Conservation (phyloP, 2,888 invertebrate species). For the Pegoplata infirma region DNA sequence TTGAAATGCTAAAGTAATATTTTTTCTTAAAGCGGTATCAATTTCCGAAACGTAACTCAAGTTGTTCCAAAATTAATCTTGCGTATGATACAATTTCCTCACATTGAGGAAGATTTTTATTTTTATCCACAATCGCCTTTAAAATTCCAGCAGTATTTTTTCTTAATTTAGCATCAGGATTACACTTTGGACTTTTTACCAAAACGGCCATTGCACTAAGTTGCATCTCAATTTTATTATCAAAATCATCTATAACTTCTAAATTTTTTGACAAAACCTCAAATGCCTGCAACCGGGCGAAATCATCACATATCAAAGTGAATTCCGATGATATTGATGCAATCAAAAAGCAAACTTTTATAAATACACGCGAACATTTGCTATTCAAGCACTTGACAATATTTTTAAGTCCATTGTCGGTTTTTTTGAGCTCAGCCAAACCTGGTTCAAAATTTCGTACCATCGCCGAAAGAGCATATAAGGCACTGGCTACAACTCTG, state of each 20-base stretch:
- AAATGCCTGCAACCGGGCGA: constrained; percentile 64
- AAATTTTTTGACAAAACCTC: constrained; percentile 61
- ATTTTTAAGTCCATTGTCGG: constrained; percentile 84
- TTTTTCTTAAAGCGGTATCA: too few relatives aligned
- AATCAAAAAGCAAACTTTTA: constrained; percentile 87
- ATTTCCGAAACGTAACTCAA: constrained; percentile 43
- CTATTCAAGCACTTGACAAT: constrained; percentile 81
- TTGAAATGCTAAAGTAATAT: too few relatives aligned
- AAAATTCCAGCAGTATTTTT: constrained; percentile 9
- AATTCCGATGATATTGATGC: constrained; percentile 81
- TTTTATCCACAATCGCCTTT: constrained; percentile 16
- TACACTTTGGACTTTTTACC: constrained; percentile 48
- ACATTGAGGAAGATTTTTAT: constrained; percentile 58
- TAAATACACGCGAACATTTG: constrained; percentile 80
- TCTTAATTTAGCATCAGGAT: background rate
- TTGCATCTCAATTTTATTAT: constrained; percentile 65
- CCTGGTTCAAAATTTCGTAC: constrained; percentile 82
- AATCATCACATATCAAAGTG: constrained; percentile 79
- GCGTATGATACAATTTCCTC: constrained; percentile 60
- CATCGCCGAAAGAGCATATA: constrained; percentile 90
- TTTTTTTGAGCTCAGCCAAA: constrained; percentile 81
- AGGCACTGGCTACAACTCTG: constrained; percentile 82
- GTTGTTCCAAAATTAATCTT: background rate
- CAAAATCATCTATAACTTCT: constrained; percentile 60
- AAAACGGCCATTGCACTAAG: constrained; percentile 66